A percentile compares a stretch with the other conserved stretches of the same genome.
Conservation (phyloP, 2,113 vertebrate species). For the Oriolus oriolus region DNA sequence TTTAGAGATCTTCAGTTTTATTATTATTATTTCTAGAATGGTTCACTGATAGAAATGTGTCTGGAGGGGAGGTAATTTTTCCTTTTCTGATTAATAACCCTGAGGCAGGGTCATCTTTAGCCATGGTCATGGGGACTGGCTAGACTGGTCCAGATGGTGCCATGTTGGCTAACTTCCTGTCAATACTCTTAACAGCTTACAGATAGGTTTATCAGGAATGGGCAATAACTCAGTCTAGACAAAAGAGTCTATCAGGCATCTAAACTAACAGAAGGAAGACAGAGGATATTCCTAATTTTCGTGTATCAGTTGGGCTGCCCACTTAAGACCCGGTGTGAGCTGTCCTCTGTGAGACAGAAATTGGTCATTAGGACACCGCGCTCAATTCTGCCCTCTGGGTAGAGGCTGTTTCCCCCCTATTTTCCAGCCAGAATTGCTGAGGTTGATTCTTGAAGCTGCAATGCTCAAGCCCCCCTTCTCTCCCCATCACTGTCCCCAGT, state of each 20-base stretch:
- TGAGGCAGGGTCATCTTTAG: not conserved
- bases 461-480: not conserved
- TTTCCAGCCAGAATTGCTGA: not conserved
- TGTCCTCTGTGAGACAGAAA: not conserved
- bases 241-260: conserved; percentile 27
- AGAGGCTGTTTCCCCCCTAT: fast-evolving
- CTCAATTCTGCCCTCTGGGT: not conserved
- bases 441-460: not conserved
- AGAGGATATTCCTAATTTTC: conserved; percentile 50
- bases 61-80: not conserved
- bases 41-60: not conserved
- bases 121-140: conserved; percentile 4
- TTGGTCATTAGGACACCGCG: not conserved
- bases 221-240: conserved; percentile 59
- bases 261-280: conserved; percentile 56
- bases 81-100: not conserved
- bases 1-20: not conserved
- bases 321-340: not conserved
- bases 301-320: not conserved
- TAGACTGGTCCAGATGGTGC: conserved; percentile 61
- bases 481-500: not conserved
- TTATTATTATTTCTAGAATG: not conserved
- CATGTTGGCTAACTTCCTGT: conserved; percentile 53
- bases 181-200: conserved; percentile 70
- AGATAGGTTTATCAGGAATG: conserved; percentile 38